Conservation (phyloP, 2,888 invertebrate species). For the Cactoblastis cactorum region DNA sequence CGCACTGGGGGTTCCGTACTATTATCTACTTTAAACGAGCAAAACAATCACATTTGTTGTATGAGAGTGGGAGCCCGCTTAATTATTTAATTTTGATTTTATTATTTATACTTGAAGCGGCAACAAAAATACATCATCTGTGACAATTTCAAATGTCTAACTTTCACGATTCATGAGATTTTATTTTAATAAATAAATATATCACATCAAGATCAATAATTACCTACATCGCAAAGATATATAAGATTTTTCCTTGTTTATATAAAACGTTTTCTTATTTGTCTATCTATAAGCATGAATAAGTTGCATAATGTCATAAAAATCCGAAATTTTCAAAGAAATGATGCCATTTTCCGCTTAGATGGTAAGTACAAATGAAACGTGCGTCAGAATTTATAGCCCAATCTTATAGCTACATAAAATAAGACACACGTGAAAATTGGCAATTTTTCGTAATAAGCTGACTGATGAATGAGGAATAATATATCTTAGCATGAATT, state of each 20-base stretch:
- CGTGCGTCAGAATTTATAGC: constrained; percentile 62
- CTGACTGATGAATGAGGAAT: constrained; percentile 30
- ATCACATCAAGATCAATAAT: not conserved
- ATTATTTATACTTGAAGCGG: no score
- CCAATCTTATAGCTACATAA: constrained; percentile 68
- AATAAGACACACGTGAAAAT: constrained; percentile 73
- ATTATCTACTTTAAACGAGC: no score
- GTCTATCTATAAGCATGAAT: constrained; percentile 15
- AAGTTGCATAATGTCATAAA: constrained; percentile 31
- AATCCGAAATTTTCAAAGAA: constrained; percentile 37
- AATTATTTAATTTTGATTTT: no score
- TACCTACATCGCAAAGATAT: not conserved
- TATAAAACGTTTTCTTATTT: not conserved
- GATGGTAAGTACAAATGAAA: constrained; percentile 65
- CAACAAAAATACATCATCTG: no score
- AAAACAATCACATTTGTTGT: no score
- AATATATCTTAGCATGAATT: constrained; percentile 11
- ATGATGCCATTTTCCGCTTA: constrained; percentile 56
- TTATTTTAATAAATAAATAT: no score
- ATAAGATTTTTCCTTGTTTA: not conserved
- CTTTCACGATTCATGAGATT: no score
- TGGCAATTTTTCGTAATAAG: constrained; percentile 75
- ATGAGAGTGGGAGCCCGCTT: no score
- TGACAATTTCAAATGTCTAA: no score
- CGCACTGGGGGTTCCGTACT: no score